These are phyloP conservation scores for Xylota sylvarum DNA, from an alignment of 2,888 invertebrate genomes.

Conservation along the genomic window DNA sequence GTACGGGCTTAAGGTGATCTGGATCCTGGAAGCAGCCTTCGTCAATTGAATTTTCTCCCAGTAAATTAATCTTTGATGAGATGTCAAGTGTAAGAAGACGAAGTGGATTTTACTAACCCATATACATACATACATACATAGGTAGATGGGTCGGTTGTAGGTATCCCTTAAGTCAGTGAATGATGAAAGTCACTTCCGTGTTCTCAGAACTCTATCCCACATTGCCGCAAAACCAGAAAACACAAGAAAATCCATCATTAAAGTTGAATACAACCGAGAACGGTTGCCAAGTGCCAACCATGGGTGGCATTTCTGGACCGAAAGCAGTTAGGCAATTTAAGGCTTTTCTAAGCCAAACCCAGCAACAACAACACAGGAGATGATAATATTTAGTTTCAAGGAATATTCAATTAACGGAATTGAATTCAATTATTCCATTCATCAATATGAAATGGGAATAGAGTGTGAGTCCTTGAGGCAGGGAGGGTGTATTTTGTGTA, in stretches of 20 bases:
- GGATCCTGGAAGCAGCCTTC: slow-evolving; percentile 3
- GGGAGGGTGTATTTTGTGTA: not conserved
- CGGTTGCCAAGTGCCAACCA: not conserved
- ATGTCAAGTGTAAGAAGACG: slow-evolving; percentile 55
- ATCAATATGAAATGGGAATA: not conserved
- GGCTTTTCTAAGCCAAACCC: not conserved
- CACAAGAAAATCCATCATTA: slow-evolving; percentile 31
- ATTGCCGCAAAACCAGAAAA: not conserved
- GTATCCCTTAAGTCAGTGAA: slow-evolving; percentile 22
- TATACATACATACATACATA: not conserved
- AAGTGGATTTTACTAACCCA: slow-evolving; percentile 41
- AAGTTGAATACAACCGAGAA: slow-evolving; percentile 18
- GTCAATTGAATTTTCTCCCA: slow-evolving; percentile 62
- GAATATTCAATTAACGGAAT: slow-evolving; percentile 17
- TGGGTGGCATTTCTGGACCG: not conserved
- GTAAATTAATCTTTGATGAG: slow-evolving; percentile 72
- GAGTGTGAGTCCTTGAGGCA: not conserved
- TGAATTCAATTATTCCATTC: slow-evolving; percentile 14
- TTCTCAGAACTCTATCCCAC: not conserved
- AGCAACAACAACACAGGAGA: too few relatives aligned
- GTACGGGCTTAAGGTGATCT: slow-evolving; percentile 45
- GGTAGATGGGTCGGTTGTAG: not conserved
- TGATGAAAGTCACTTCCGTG: slow-evolving; percentile 23
- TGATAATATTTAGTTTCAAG: slow-evolving; percentile 12
- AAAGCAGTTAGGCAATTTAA: slow-evolving; percentile 2